Base-by-base conservation (phyloP, 2,888 invertebrate species). In the Hypselothyrea guttata region DNA sequence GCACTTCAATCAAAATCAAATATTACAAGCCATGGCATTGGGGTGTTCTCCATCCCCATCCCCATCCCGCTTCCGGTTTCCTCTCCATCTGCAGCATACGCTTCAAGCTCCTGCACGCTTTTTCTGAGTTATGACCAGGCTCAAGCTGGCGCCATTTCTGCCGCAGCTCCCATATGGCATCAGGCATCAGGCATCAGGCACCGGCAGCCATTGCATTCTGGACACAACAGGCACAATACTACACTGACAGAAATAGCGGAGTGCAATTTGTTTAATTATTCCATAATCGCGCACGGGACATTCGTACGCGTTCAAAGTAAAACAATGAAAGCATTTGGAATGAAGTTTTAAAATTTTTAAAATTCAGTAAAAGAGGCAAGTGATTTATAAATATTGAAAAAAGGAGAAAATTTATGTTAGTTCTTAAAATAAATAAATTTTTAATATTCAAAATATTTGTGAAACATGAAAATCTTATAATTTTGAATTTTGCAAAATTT, bases 1-100 rank as follows among this genome's bases (percentile, higher is more conserved):
- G 76, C 83, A 83, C 79, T 77, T 77, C 83, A 77, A 77, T 77
- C 77, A 77, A 77, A 77, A 77, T 77, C 77, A 77, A 77, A 77
- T 79, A 83, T 77, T 77, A 75, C 79, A 64, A 58, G 61, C 52
- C 51, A 27, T 58, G 27, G 35, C 51, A 37, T 35, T 47, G 33
- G 42, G 41, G n/a, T 34, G 41, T 44, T 7, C 16, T 46, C 16
- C 40, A 13, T 37, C 9, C 15, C 35, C 12, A 15, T 15, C 4
- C 22, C 31, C 12, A 8, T 15, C 7, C 7, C 9, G 12, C 49
- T 5, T n/a, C 12, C n/a, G 12, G 7, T 2, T 9, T 1, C 12
- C n/a, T 27, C 35, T 15, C 35, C 13, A 15, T 9, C 35, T 35
- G 7, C 15, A 7, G 4, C 4, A 13, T 13, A 8, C 33, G 7